These are phyloP conservation scores for Formica selysi DNA, from an alignment of 1,140 invertebrate species.

Conservation along the genomic window DNA sequence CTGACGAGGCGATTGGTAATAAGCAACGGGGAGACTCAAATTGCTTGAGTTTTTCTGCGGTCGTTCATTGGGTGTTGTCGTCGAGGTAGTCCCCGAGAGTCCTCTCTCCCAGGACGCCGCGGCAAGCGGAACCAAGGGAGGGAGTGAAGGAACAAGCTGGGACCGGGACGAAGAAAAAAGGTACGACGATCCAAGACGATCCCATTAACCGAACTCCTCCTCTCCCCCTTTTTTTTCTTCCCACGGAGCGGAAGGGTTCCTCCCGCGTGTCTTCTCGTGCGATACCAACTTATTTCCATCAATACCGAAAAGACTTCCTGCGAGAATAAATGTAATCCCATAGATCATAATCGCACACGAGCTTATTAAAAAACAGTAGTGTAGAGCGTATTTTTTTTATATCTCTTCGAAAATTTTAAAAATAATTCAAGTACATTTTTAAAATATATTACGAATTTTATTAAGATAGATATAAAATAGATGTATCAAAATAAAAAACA, in stretches of 20 bases:
- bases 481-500: neutral
- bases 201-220: conserved; percentile 75
- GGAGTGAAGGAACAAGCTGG: conserved; percentile 21
- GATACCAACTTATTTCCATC: conserved; percentile 35
- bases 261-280: conserved; percentile 62
- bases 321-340: neutral
- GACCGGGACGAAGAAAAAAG: conserved; percentile 45
- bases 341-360: neutral
- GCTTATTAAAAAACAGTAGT: neutral
- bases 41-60: conserved; percentile 85
- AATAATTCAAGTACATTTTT: neutral
- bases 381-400: no score
- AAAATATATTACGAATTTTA: neutral
- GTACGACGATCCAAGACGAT: conserved; percentile 70
- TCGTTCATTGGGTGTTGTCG: conserved; percentile 83
- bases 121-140: conserved; percentile 54
- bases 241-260: conserved; percentile 19
- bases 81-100: conserved; percentile 73
- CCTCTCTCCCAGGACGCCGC: conserved; percentile 64
- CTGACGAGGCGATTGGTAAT: conserved; percentile 85
- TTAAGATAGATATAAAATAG: neutral
- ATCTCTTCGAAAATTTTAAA: neutral
- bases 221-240: conserved; percentile 55
- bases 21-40: conserved; percentile 83
- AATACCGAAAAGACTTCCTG: neutral